Conservation (phyloP, 2,888 invertebrate genomes). For the Drosophila anomelani region DNA sequence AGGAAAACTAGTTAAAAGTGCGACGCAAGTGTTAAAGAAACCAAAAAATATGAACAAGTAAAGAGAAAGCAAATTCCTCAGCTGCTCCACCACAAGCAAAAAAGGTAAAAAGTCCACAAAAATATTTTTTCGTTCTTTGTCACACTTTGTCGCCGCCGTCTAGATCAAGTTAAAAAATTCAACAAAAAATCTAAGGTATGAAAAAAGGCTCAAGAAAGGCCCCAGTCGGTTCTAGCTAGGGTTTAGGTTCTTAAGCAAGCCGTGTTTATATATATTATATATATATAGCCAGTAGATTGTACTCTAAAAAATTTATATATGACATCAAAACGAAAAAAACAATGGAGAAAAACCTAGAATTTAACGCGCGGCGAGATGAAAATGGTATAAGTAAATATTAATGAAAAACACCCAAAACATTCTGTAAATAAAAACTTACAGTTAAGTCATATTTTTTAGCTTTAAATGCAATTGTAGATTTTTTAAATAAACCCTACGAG, state of each 20-base stretch:
- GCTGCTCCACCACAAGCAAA: constrained; percentile 69
- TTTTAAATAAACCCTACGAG: constrained; percentile 60
- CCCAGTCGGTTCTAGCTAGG: constrained; percentile 72
- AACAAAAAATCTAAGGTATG: constrained; percentile 5
- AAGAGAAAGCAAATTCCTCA: constrained; percentile 53
- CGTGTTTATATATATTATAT: constrained; percentile 60
- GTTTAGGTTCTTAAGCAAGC: constrained; percentile 57
- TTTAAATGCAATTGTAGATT: constrained; percentile 82
- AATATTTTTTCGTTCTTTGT: constrained; percentile 36
- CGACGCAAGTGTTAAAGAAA: constrained; percentile 71
- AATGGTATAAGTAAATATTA: constrained; percentile 34
- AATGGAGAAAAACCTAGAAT: constrained; percentile 57
- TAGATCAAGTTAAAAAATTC: constrained; percentile 41
- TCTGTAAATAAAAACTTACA: constrained; percentile 65
- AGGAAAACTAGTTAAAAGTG: constrained; percentile 67
- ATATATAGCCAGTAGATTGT: constrained; percentile 78
- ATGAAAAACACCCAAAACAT: constrained; percentile 37
- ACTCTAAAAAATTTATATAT: constrained; percentile 70
- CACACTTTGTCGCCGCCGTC: constrained; percentile 59
- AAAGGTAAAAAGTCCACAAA: constrained; percentile 65
- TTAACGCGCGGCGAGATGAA: constrained; percentile 63
- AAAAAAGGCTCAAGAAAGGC: constrained; percentile 24
- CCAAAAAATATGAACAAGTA: constrained; percentile 37
- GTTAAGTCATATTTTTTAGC: constrained; percentile 84
- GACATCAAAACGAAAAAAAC: constrained; percentile 35